These are phyloP conservation scores for Plodia interpunctella DNA, from an alignment of 1,140 invertebrate species.

Conservation along the genomic window DNA sequence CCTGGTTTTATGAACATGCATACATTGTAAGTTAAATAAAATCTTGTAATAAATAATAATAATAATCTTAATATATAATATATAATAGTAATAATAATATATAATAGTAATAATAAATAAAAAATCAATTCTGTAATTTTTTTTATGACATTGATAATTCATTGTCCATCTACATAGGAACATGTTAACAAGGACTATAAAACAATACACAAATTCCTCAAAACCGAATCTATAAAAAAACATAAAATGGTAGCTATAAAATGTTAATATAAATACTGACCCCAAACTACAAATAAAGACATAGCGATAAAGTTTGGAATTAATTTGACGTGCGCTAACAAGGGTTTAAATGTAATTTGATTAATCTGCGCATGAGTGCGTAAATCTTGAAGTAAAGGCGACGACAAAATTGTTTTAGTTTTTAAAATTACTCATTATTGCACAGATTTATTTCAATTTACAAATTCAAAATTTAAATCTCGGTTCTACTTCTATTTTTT, in stretches of 20 bases:
- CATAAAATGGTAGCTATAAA: neutral
- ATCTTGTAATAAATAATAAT: no score
- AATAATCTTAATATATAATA: no score
- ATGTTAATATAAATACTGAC: constrained; percentile 11
- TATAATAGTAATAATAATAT: no score
- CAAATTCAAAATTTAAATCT: no score
- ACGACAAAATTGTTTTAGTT: constrained; percentile 9
- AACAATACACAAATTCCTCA: neutral
- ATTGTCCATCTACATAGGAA: neutral
- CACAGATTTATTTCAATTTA: neutral
- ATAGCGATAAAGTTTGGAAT: constrained; percentile 17
- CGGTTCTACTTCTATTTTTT: no score
- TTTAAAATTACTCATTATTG: no score
- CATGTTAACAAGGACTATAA: neutral
- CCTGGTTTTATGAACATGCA: no score
- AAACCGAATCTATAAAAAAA: neutral
- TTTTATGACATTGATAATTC: no score
- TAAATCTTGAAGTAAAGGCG: constrained; percentile 18
- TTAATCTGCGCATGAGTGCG: constrained; percentile 19
- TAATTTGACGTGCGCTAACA: constrained; percentile 28
- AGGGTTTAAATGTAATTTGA: constrained; percentile 26
- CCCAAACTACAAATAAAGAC: constrained; percentile 15
- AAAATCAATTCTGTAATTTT: no score
- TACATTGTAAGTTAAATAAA: no score
- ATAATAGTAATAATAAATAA: no score